phyloP scores from a whole-genome alignment of 2,888 invertebrate genomes.

The Leuctra nigra region DNA sequence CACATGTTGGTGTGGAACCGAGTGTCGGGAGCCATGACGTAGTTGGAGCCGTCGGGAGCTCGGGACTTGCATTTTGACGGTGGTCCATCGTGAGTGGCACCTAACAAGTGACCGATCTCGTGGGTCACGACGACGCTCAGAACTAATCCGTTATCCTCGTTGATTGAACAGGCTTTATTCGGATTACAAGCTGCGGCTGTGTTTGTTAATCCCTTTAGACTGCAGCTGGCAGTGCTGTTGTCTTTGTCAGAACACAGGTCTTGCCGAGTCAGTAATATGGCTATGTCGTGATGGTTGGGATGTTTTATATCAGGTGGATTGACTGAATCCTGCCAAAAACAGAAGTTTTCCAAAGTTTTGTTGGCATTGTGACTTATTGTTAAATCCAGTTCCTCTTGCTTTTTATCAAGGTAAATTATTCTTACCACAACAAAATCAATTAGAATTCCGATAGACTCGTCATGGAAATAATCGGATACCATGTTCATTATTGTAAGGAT shows the following conservation, averaged over 20 bases:
- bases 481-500: conserved; percentile 5
- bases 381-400: conserved; percentile 40
- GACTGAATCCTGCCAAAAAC: conserved; percentile 53
- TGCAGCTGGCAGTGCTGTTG: conserved; percentile 41
- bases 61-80: conserved; percentile 39
- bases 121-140: conserved; percentile 59
- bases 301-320: conserved; percentile 49
- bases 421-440: conserved; percentile 52
- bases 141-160: conserved; percentile 59
- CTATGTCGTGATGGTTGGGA: conserved; percentile 57
- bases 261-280: conserved; percentile 52
- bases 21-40: conserved; percentile 54
- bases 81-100: conserved; percentile 41
- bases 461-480: conserved; percentile 44
- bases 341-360: conserved; percentile 54
- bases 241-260: conserved; percentile 45
- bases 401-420: conserved; percentile 48
- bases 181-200: conserved; percentile 57
- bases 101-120: conserved; percentile 64
- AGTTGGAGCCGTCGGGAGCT: conserved; percentile 42
- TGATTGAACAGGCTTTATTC: conserved; percentile 55
- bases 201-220: conserved; percentile 58
- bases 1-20: conserved; percentile 46
- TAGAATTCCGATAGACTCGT: conserved; percentile 47
- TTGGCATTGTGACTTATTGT: conserved; percentile 46